Evolutionary conservation across 2,113 vertebrate genomes (phyloP), one percentile per base, ranked within the genome.

Genomic region (Otolemur garnettii): DNA sequence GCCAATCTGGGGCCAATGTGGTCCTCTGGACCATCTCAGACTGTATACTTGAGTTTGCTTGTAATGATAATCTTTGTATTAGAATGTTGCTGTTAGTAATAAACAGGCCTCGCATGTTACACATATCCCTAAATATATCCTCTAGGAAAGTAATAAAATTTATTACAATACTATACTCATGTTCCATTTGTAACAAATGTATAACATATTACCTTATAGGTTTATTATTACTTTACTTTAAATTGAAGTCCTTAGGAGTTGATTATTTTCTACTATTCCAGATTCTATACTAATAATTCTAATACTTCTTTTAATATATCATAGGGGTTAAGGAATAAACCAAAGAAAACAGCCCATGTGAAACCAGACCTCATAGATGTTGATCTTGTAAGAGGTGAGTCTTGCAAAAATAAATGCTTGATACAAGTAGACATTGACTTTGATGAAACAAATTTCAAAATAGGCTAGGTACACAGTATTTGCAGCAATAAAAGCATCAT

Each of bases 281-380:
- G 42, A 87, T 77, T 90, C 66, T 95, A 26, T 84, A 68, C n/a
- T 93, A 57, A 81, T 60, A 95, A 69, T 97, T 97, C 62, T 97
- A 57, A 93, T 91, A 53, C 68, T 97, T 55, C 97, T 97, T 98
- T 69, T 91, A 86, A 98, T 97, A 77, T 91, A 24, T 98, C 98
- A 74, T 97, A 99, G 99, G 99, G 99, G 97, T 99, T 99, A 98
- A 99, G 99, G 98, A 99, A 99, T 99, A 99, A 99, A 98, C 99
- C 99, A 97, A 99, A 99, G 99, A 99, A 99, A 99, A 99, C 99
- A 0, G 99, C 99, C 78, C 99, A 99, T 68, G 99, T 99, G 96
- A 99, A 99, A 98, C 99, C 99, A 97, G 99, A 99, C 98, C 99
- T 99, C 84, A 99, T 99, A 90, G 99, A 99, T 59, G 99, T 99